phyloP scores from a whole-genome alignment of 1,140 invertebrate species.

The Gonatopus flavifemur region DNA sequence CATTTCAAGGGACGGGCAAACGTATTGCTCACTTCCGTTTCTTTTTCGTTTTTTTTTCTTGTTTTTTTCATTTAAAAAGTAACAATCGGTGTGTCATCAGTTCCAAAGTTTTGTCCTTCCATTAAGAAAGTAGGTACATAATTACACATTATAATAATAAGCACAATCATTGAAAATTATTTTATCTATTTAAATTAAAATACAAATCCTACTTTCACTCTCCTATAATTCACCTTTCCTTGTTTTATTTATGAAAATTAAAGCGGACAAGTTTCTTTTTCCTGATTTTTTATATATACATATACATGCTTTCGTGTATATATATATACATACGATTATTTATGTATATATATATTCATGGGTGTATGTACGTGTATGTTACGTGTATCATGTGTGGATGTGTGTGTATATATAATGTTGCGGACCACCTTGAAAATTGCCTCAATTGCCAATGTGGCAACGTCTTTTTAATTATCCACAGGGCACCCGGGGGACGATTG shows the following conservation, averaged over 20 bases:
- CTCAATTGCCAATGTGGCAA: slow-evolving; percentile 50
- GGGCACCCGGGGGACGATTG: slow-evolving; percentile 43
- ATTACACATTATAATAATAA: slow-evolving; percentile 53
- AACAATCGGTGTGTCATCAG: slow-evolving; percentile 52
- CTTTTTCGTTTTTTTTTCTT: too few species aligned
- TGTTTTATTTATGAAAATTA: slow-evolving; percentile 52
- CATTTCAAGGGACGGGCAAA: slow-evolving; percentile 55
- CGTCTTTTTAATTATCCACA: slow-evolving; percentile 50
- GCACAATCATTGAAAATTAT: slow-evolving; percentile 55
- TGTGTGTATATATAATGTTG: slow-evolving; percentile 48
- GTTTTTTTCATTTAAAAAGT: too few species aligned
- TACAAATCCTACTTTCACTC: slow-evolving; percentile 60
- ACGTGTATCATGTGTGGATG: slow-evolving; percentile 31
- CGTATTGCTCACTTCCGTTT: slow-evolving; percentile 49
- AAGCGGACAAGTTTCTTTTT: slow-evolving; percentile 53
- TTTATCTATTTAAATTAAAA: slow-evolving; percentile 56
- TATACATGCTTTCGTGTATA: slow-evolving; percentile 30
- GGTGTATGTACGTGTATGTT: too few species aligned
- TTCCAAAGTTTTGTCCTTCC: slow-evolving; percentile 41
- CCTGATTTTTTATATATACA: slow-evolving; percentile 37
- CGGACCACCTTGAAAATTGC: slow-evolving; percentile 56
- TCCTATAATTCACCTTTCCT: slow-evolving; percentile 44
- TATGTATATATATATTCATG: too few species aligned
- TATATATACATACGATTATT: too few species aligned
- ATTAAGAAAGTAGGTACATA: slow-evolving; percentile 53